phyloP scores from a whole-genome alignment of 2,888 invertebrate species.

The Leptopilina myrica region DNA sequence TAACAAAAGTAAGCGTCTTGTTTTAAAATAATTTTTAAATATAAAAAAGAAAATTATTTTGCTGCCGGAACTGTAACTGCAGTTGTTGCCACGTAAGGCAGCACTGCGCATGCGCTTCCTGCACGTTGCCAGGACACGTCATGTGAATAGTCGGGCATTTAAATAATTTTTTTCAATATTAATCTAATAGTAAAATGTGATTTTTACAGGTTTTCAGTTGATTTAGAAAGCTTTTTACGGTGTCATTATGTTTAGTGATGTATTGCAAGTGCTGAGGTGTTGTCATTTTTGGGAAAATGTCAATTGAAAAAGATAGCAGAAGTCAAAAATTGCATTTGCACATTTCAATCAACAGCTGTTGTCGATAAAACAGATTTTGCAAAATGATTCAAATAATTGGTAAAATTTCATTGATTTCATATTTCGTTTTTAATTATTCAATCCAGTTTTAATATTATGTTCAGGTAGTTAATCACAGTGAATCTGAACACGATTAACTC shows the following conservation, averaged over 20 bases:
- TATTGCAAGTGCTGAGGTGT: neutral
- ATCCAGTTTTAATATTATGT: too few species aligned
- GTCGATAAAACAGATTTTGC: slow-evolving; percentile 22
- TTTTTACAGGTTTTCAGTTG: neutral
- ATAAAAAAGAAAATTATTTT: slow-evolving; percentile 63
- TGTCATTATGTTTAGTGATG: neutral
- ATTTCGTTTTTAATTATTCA: too few species aligned
- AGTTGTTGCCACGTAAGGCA: slow-evolving; percentile 81
- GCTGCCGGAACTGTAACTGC: slow-evolving; percentile 65
- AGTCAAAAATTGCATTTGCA: neutral
- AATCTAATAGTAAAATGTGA: too few species aligned
- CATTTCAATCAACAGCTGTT: neutral
- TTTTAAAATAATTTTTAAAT: slow-evolving; percentile 66
- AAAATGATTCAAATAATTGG: neutral
- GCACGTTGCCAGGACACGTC: slow-evolving; percentile 71
- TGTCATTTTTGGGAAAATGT: neutral
- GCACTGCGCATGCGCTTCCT: slow-evolving; percentile 78
- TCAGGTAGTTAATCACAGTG: too few species aligned
- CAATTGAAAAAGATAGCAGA: neutral
- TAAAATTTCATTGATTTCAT: too few species aligned
- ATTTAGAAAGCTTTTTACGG: too few species aligned
- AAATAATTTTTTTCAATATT: neutral
- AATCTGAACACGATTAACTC: too few species aligned
- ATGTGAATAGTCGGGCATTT: slow-evolving; percentile 46
- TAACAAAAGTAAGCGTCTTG: slow-evolving; percentile 67